Evolutionary conservation across 1,140 invertebrate genomes (phyloP).

Genomic region (Nasonia vitripennis): DNA sequence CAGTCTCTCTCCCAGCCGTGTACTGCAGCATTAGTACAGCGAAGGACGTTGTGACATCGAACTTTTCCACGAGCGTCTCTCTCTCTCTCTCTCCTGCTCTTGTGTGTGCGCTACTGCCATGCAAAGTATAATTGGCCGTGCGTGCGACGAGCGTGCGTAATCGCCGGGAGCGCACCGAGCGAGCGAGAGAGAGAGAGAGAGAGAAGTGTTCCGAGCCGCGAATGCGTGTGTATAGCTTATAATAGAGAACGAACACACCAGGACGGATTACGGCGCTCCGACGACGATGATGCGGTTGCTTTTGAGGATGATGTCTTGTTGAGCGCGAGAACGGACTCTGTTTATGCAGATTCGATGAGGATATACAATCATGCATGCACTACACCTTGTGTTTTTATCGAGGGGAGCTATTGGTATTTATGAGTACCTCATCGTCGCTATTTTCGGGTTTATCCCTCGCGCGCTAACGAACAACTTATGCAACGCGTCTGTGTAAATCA

Average conservation of each 20-base stretch:
- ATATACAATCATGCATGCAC: no score
- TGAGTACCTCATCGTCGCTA: neutral
- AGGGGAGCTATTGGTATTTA: no score
- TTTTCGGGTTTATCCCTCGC: neutral
- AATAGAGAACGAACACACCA: no score
- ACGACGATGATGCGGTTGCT: no score
- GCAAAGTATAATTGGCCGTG: constrained; percentile 22
- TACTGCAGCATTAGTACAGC: neutral
- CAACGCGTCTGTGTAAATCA: neutral
- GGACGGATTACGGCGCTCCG: no score
- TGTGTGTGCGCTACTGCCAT: neutral
- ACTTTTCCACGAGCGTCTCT: constrained; percentile 10
- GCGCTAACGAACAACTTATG: neutral
- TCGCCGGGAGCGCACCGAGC: neutral
- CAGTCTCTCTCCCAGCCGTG: neutral
- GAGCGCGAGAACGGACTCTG: no score
- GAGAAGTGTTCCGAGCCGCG: neutral
- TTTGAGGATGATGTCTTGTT: no score
- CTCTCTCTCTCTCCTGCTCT: neutral
- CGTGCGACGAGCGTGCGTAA: constrained; percentile 6
- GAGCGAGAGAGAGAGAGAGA: neutral
- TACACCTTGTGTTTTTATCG: no score
- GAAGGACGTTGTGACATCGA: constrained; percentile 18
- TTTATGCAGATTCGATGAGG: no score
- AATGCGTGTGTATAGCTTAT: neutral